phyloP scores from a whole-genome alignment of 1,140 invertebrate species.

The Antheraea mylitta region DNA sequence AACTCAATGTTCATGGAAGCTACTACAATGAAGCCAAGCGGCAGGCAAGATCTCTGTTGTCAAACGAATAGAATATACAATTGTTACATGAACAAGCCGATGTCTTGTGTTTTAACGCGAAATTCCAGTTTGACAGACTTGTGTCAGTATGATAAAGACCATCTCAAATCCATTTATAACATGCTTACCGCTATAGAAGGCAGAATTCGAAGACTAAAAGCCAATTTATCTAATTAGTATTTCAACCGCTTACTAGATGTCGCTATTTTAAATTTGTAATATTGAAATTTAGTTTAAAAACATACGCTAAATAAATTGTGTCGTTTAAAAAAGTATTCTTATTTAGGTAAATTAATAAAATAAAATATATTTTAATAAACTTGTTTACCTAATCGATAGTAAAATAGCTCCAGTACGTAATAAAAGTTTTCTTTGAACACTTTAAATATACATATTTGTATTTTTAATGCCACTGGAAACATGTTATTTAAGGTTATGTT shows the following conservation, averaged over 20 bases:
- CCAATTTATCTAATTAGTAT: conserved; percentile 29
- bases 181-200: conserved; percentile 60
- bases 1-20: conserved; percentile 34
- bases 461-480: too few species aligned
- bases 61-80: conserved; percentile 33
- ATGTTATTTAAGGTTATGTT: too few species aligned
- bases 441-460: too few species aligned
- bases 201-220: conserved; percentile 51
- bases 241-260: conserved; percentile 31
- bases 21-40: conserved; percentile 61
- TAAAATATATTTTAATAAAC: too few species aligned
- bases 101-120: conserved; percentile 29
- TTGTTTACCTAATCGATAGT: too few species aligned
- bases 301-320: too few species aligned
- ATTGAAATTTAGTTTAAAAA: neutral
- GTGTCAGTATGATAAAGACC: conserved; percentile 41
- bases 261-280: conserved; percentile 21
- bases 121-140: conserved; percentile 42
- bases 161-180: conserved; percentile 52
- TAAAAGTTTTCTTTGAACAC: too few species aligned
- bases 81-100: conserved; percentile 13
- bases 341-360: too few species aligned
- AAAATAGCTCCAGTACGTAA: too few species aligned
- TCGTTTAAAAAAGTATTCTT: too few species aligned
- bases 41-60: conserved; percentile 34